These are phyloP conservation scores for Anguilla anguilla DNA, from an alignment of 2,797 vertebrate genomes.

Conservation along the genomic window DNA sequence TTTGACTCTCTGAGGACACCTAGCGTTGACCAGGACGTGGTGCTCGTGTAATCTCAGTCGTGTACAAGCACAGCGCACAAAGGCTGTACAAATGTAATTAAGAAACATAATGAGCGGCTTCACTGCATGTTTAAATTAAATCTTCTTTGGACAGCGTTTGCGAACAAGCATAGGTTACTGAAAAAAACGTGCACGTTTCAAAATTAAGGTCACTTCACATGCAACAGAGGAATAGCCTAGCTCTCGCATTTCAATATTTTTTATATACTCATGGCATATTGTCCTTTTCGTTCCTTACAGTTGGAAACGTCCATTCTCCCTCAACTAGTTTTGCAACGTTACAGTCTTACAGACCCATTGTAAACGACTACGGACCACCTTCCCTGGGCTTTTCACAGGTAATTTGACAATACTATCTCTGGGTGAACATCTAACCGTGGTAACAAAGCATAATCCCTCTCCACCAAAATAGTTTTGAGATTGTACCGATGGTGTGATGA, in stretches of 20 bases:
- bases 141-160: not conserved
- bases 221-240: not conserved
- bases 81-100: not conserved
- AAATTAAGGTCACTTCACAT: too few species aligned
- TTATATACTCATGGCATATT: not conserved
- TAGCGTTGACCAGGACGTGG: slow-evolving; percentile 61
- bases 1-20: slow-evolving; percentile 79
- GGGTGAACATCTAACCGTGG: not conserved
- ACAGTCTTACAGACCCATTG: slow-evolving; percentile 87
- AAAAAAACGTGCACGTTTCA: too few species aligned
- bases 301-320: slow-evolving; percentile 85
- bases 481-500: not conserved
- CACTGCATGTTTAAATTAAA: not conserved
- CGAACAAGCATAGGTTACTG: too few species aligned
- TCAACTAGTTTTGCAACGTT: slow-evolving; percentile 87
- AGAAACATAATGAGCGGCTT: not conserved
- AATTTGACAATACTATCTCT: slow-evolving; percentile 29
- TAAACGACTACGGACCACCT: slow-evolving; percentile 94
- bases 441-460: not conserved
- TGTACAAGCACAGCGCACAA: not conserved
- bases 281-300: slow-evolving; percentile 61
- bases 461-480: not conserved
- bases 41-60: slow-evolving; percentile 40
- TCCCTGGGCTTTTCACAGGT: slow-evolving; percentile 95
- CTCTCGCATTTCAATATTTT: not conserved